Evolutionary conservation across 2,888 invertebrate genomes (phyloP).

Genomic region (Heteropelma amictum): DNA sequence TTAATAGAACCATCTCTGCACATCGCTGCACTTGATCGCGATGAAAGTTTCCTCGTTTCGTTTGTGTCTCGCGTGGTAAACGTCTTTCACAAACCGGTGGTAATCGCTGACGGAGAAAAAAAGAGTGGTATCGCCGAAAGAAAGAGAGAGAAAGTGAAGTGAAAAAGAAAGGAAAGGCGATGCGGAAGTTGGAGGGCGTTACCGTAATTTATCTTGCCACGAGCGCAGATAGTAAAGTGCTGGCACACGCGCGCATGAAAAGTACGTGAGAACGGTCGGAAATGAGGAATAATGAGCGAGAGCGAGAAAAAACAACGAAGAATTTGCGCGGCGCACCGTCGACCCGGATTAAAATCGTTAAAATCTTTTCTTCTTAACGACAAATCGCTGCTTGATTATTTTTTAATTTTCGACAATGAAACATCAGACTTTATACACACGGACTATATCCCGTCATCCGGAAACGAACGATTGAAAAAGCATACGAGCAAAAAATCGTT

Average conservation of each 20-base stretch:
- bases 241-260: slow-evolving; percentile 24
- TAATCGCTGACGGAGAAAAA: neutral
- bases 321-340: neutral
- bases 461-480: no score
- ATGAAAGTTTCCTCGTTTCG: neutral
- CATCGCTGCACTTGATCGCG: neutral
- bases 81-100: neutral
- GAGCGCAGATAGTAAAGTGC: slow-evolving; percentile 15
- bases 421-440: no score
- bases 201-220: slow-evolving; percentile 33
- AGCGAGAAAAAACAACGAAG: neutral
- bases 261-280: neutral
- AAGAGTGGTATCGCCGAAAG: neutral
- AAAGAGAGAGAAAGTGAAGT: neutral
- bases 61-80: no score
- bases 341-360: neutral
- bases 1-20: no score
- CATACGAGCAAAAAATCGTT: no score
- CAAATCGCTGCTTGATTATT: no score
- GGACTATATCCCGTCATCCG: no score
- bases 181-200: slow-evolving; percentile 40
- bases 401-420: no score
- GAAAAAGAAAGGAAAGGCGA: slow-evolving; percentile 10
- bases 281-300: neutral
- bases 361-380: no score